Evolutionary conservation across 2,113 vertebrate genomes (phyloP).

Genomic region (Gallinago jamesoni): DNA sequence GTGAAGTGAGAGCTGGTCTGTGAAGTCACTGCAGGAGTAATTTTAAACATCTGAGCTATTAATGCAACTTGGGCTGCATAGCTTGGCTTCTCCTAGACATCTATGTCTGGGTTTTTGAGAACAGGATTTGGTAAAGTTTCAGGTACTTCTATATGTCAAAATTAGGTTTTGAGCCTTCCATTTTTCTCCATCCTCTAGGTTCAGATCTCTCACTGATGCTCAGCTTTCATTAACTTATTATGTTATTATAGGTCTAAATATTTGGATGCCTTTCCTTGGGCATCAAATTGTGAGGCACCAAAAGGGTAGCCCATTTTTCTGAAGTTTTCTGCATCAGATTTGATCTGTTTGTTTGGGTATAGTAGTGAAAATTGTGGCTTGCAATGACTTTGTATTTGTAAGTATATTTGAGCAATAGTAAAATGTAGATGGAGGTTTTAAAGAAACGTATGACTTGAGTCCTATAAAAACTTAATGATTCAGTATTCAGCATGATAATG

Average conservation of each 20-base stretch:
- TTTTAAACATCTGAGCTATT: background rate
- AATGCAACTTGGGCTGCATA: background rate
- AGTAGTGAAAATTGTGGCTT: background rate
- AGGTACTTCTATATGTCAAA: background rate
- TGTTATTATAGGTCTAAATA: background rate
- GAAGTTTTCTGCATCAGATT: background rate
- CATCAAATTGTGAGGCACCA: background rate
- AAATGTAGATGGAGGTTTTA: background rate
- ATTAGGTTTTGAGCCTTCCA: background rate
- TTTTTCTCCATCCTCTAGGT: background rate
- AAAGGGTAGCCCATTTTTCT: background rate
- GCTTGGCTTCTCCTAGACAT: background rate
- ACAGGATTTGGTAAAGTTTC: background rate
- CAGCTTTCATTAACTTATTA: background rate
- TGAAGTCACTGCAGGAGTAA: background rate
- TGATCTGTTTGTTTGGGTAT: background rate
- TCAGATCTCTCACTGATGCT: background rate
- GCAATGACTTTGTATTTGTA: accelerated
- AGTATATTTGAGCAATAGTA: background rate
- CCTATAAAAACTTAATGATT: background rate
- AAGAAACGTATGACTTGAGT: background rate
- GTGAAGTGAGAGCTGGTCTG: background rate
- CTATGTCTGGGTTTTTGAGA: background rate
- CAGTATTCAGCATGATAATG: background rate
- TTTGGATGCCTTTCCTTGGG: background rate